Evolutionary conservation across 2,888 invertebrate genomes (phyloP), one percentile per base, ranked within the genome.

Genomic region (Drosophila heteroneura): DNA sequence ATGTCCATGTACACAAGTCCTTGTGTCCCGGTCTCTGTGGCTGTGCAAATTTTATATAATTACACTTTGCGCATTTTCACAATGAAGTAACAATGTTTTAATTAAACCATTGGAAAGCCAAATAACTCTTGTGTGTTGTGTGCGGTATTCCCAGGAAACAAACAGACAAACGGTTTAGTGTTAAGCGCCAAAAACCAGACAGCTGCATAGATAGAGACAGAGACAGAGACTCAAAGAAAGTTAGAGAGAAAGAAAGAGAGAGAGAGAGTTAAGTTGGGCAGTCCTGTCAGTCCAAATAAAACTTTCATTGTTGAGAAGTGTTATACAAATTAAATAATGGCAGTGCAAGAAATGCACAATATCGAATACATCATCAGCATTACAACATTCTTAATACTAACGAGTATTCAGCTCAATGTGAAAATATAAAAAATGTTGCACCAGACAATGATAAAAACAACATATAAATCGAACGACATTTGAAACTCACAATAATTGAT

Each of bases 41-140:
- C 82, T 86, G 82, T 82, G 78, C 77, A 87, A 87, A 89, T 87
- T 91, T 88, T 84, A 89, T 88, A 91, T 88, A 91, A 88, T 88
- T 88, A 88, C 91, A 89, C 91, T 88, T 85, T 90, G 90, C 87
- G 88, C 88, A 91, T 91, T 88, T 91, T 89, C 90, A 91, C 90
- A 88, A 88, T 88, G 87, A 88, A 88, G 91, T 88, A 91, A 88
- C 87, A 88, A 88, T 88, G 87, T 88, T 88, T 88, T 88, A 88
- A 88, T 88, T 88, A 88, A 87, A 87, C 87, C 87, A 89, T 87
- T 87, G 81, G 83, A 87, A 89, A 87, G 88, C 87, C 87, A 91
- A 88, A 88, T 88, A 88, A 91, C 91, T 88, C 90, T 82, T 86
- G 82, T 83, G 81, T 84, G 76, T 47, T 74, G 37, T 37, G 37